Evolutionary conservation across 2,888 invertebrate species (phyloP).

Genomic region (Apamea sordens): DNA sequence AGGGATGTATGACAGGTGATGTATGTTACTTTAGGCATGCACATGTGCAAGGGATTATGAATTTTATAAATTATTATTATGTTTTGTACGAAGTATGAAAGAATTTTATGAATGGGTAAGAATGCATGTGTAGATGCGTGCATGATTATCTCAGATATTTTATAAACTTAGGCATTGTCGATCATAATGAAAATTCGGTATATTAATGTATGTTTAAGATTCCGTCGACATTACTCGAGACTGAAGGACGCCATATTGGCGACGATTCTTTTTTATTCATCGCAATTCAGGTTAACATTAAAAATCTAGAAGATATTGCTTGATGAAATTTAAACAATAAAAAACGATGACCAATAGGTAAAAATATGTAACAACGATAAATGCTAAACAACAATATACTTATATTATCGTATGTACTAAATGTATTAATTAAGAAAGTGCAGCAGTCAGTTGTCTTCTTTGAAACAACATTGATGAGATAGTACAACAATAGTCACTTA

Average conservation of each 20-base stretch:
- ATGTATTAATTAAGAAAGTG: constrained; percentile 13
- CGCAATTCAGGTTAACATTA: constrained; percentile 68
- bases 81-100: constrained; percentile 86
- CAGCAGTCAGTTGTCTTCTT: constrained; percentile 5
- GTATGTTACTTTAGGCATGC: constrained; percentile 90
- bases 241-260: constrained; percentile 89
- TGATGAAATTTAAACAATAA: neutral
- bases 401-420: neutral
- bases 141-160: constrained; percentile 82
- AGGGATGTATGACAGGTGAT: constrained; percentile 82
- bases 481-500: neutral
- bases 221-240: constrained; percentile 83
- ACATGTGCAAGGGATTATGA: constrained; percentile 90
- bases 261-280: constrained; percentile 82
- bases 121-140: constrained; percentile 76
- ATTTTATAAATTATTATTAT: constrained; percentile 89
- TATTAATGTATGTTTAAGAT: constrained; percentile 83
- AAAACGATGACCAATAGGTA: neutral
- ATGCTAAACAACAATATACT: neutral
- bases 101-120: constrained; percentile 76
- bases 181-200: constrained; percentile 83
- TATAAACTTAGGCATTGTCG: constrained; percentile 86
- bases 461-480: neutral
- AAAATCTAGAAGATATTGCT: neutral
- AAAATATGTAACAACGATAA: neutral